Evolutionary conservation across 53 echinoderm and acorn worm genomes (phyloP), one percentile per base, ranked within the genome.

Genomic region (Apostichopus leukothele): DNA sequence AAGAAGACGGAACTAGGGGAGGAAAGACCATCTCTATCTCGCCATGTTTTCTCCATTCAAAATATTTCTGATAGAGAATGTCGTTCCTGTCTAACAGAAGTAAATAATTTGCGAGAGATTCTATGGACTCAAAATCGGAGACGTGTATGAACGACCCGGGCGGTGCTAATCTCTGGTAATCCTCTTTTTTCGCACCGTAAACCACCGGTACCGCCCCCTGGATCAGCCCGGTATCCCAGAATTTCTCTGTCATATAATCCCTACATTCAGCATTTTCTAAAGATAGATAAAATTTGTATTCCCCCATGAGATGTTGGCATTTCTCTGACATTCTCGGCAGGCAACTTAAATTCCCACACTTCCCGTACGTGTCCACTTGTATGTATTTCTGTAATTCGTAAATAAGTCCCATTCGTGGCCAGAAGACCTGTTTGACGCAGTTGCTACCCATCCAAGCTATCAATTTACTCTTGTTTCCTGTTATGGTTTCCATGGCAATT

Each of bases 361-460:
- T 93, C 5, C 96, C 96, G 84, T 96, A 96, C 4, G 88, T 74
- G 81, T 96, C 96, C 0, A 96, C 84, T 1, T 86, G 88, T 9
- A 96, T 78, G 63, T 96, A 89, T 60, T 92, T 76, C 52, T 75
- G 88, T 3, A 96, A 78, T 50, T 93, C 89, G 16, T 74, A 52
- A 54, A 96, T 59, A 74, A 93, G 94, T 16, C 84, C 92, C 90
- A 92, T 92, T 39, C 96, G 78, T 4, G 96, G 96, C 96, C 96
- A 96, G 88, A 92, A 94, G 18, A 92, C 92, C 71, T 94, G 90
- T 68, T 89, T 90, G 9, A 78, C 93, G 75, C 96, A 96, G 67
- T 96, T 96, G 63, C 94, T 93, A 3, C 94, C 96, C 96, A 96
- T 96, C 96, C 96, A 96, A 1, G 94, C 94, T 21, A 96, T 76